A percentile compares a stretch with the other conserved stretches of the same genome.
Evolutionary conservation across 1,140 invertebrate genomes (phyloP).

Genomic region (Rhizoglyphus robini): DNA sequence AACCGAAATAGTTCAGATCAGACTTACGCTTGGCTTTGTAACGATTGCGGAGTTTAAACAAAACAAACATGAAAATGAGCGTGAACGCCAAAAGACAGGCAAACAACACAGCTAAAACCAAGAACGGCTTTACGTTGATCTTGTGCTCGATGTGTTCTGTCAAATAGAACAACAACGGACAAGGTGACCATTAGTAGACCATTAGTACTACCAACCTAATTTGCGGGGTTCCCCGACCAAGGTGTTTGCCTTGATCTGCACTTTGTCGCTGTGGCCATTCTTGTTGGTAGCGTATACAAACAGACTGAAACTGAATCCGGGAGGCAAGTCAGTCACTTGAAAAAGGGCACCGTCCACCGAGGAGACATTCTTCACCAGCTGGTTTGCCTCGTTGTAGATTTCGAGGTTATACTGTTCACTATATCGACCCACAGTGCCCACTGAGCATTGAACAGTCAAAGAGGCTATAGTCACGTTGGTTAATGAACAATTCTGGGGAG

Average conservation of each 20-base stretch:
- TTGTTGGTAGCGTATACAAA: slow-evolving; percentile 10
- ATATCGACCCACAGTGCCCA: slow-evolving; percentile 40
- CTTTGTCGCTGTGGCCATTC: background rate
- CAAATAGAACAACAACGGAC: background rate
- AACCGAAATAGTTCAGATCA: background rate
- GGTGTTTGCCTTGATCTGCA: slow-evolving; percentile 12
- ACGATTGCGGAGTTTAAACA: slow-evolving; percentile 3
- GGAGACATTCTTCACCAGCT: slow-evolving; percentile 4
- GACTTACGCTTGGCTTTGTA: background rate
- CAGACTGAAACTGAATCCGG: background rate
- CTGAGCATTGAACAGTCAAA: slow-evolving; percentile 52
- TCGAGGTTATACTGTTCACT: background rate
- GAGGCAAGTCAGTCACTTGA: background rate
- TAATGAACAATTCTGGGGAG: slow-evolving; percentile 27
- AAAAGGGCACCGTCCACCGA: background rate
- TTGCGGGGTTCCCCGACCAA: slow-evolving; percentile 15
- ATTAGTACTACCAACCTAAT: slow-evolving; percentile 11
- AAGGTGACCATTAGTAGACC: background rate
- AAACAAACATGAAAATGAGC: background rate
- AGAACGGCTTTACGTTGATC: slow-evolving; percentile 2
- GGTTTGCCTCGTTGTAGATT: background rate
- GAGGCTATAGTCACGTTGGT: slow-evolving; percentile 18
- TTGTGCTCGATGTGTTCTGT: slow-evolving; percentile 6
- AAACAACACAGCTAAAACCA: background rate
- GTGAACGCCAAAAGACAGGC: slow-evolving; percentile 2